These are phyloP conservation scores for Pipistrellus kuhlii DNA, from an alignment of 2,797 vertebrate genomes.

Conservation along the genomic window DNA sequence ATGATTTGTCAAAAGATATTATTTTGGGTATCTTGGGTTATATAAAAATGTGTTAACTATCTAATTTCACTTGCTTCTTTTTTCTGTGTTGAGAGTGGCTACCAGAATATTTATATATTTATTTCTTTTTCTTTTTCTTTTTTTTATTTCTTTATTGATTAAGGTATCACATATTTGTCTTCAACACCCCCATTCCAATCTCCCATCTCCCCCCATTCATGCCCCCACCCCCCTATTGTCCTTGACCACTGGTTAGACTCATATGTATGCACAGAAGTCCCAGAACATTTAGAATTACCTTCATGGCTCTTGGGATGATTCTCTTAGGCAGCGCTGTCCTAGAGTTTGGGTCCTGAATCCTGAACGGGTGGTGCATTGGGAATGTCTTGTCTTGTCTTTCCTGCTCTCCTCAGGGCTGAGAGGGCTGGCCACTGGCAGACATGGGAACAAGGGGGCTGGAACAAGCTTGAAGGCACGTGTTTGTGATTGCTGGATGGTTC, in stretches of 20 bases:
- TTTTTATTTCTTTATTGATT: too few relatives aligned
- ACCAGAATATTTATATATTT: neutral
- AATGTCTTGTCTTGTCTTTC: neutral
- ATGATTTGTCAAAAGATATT: neutral
- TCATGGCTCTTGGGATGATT: fast-evolving
- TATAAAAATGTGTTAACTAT: neutral
- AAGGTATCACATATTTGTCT: too few relatives aligned
- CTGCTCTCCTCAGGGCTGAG: neutral
- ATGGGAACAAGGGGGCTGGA: neutral
- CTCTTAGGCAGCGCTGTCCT: neutral
- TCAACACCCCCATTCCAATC: too few relatives aligned
- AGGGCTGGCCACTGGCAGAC: neutral
- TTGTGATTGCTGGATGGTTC: slow-evolving; percentile 56
- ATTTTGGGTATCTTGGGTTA: neutral
- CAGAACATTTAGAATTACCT: neutral
- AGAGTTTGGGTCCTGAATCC: neutral
- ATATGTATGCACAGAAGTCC: too few relatives aligned
- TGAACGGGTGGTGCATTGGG: neutral
- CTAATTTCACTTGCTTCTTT: neutral
- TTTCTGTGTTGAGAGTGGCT: neutral
- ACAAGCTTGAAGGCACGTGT: slow-evolving; percentile 56
- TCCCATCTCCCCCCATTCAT: too few relatives aligned
- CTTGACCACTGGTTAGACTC: too few relatives aligned
- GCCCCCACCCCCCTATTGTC: too few relatives aligned
- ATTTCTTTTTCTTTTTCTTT: too few relatives aligned